These are phyloP conservation scores for Archivesica marissinica DNA, from an alignment of 1,140 invertebrate genomes.

Conservation along the genomic window DNA sequence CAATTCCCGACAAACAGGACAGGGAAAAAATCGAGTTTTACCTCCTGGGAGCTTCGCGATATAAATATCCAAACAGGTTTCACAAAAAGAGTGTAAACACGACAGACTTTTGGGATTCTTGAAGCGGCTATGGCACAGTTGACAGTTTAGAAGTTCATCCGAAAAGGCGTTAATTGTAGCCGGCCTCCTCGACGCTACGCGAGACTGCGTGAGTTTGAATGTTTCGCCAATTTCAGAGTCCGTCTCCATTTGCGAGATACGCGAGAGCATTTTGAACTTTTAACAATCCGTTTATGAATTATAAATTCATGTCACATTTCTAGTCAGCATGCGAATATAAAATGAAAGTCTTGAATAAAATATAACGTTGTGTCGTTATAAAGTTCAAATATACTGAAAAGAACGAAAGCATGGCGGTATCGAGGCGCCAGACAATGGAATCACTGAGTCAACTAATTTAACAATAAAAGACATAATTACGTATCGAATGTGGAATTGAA, in stretches of 20 bases:
- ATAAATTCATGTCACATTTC: neutral
- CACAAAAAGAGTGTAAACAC: conserved; percentile 57
- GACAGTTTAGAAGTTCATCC: conserved; percentile 54
- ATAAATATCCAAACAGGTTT: conserved; percentile 56
- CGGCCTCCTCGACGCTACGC: neutral
- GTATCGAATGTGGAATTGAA: too few species aligned
- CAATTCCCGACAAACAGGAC: conserved; percentile 52
- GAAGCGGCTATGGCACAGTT: conserved; percentile 55
- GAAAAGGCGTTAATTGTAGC: conserved; percentile 51
- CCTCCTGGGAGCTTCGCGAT: conserved; percentile 56
- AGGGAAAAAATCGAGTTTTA: conserved; percentile 48
- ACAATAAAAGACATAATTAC: neutral
- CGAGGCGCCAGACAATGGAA: neutral
- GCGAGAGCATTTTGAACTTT: neutral
- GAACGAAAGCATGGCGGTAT: conserved; percentile 11
- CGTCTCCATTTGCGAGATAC: conserved; percentile 42
- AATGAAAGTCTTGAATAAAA: too few species aligned
- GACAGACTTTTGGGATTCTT: conserved; percentile 53
- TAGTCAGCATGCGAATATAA: neutral
- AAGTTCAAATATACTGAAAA: conserved; percentile 2
- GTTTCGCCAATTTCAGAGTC: conserved; percentile 58
- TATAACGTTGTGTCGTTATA: too few species aligned
- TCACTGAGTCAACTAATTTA: neutral
- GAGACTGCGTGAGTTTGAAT: conserved; percentile 49
- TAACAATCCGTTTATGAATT: neutral